These are phyloP conservation scores for Amiota communis DNA, from an alignment of 2,888 invertebrate species.

Conservation along the genomic window DNA sequence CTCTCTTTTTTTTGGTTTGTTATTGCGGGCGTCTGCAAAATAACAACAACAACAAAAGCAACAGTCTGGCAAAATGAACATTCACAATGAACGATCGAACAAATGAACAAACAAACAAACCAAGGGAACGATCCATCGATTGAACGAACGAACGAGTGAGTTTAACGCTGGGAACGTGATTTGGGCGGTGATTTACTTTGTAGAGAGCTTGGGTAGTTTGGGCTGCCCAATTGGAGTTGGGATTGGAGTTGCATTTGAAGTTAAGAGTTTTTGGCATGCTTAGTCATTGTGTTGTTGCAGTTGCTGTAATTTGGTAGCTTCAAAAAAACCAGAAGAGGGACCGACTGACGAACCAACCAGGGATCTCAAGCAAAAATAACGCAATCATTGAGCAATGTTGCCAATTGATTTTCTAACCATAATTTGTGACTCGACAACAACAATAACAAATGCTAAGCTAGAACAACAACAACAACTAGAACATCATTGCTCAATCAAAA, in stretches of 20 bases:
- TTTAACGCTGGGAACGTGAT: slow-evolving; percentile 55
- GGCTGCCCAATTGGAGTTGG: slow-evolving; percentile 47
- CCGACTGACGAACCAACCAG: no score
- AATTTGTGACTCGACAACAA: slow-evolving; percentile 24
- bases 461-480: slow-evolving; percentile 17
- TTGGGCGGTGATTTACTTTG: slow-evolving; percentile 59
- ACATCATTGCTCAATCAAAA: slow-evolving; percentile 65
- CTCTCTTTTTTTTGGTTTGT: no score
- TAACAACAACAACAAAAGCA: neutral
- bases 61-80: neutral
- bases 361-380: neutral
- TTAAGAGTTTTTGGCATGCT: no score
- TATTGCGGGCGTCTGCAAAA: no score
- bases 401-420: slow-evolving; percentile 31
- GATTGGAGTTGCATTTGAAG: slow-evolving; percentile 16
- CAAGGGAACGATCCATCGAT: slow-evolving; percentile 39
- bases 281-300: slow-evolving; percentile 32
- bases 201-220: slow-evolving; percentile 40
- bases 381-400: slow-evolving; percentile 22
- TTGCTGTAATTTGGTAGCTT: slow-evolving; percentile 34
- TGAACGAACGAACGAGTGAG: neutral
- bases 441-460: slow-evolving; percentile 35
- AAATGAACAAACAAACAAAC: slow-evolving; percentile 22
- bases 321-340: neutral
- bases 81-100: neutral